Percentiles rank a stretch among this genome's conserved stretches.
phyloP scores from a whole-genome alignment of 2,113 vertebrate genomes.

The Dromaius novaehollandiae region DNA sequence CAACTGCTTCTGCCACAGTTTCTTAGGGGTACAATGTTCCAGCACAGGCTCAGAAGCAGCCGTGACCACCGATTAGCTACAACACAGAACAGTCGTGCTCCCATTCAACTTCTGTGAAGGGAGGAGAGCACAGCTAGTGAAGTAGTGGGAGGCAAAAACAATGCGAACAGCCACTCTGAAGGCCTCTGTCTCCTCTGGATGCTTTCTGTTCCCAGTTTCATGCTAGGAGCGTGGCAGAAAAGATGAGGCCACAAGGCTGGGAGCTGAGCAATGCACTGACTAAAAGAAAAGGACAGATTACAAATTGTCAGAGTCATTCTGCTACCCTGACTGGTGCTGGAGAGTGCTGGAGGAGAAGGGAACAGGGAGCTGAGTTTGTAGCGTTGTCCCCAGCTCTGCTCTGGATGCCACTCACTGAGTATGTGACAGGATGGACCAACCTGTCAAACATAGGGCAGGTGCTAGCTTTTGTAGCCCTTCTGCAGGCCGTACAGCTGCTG shows the following conservation, averaged over 20 bases:
- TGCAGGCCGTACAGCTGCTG: neutral
- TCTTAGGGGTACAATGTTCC: neutral
- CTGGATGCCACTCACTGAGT: neutral
- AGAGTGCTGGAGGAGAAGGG: neutral
- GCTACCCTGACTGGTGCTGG: neutral
- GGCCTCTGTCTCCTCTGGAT: neutral
- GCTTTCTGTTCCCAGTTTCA: conserved; percentile 15
- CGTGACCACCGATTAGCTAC: neutral
- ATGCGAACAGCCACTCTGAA: rapidly evolving
- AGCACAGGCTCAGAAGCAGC: neutral
- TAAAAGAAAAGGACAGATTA: neutral
- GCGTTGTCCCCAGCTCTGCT: neutral
- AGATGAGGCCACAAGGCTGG: neutral
- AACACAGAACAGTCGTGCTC: neutral
- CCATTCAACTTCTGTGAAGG: neutral
- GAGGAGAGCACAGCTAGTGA: neutral
- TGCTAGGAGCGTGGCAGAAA: rapidly evolving
- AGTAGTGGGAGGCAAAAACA: neutral
- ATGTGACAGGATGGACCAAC: neutral
- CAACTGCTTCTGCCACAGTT: neutral
- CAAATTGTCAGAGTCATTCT: neutral
- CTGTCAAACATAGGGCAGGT: neutral
- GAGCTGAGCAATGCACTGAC: neutral
- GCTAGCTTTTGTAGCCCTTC: neutral
- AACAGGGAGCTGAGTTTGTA: neutral